Evolutionary conservation across 92 coral and sea anemone genomes (phyloP).

Genomic region (Anthopleura xanthogrammica): DNA sequence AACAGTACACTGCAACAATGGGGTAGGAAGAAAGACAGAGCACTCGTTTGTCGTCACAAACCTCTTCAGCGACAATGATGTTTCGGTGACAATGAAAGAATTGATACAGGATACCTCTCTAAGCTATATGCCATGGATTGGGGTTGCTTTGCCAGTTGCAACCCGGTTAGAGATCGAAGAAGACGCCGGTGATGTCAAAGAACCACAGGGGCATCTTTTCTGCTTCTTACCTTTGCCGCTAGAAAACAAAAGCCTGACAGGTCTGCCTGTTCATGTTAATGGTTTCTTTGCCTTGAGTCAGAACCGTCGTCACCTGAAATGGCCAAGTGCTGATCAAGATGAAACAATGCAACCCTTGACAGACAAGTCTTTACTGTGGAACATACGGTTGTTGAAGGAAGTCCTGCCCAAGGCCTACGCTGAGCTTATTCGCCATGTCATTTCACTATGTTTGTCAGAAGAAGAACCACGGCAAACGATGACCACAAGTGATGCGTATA

Average conservation of each 20-base stretch:
- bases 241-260: constrained; percentile 68
- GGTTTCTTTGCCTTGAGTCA: constrained; percentile 84
- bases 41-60: too few species aligned
- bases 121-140: too few species aligned
- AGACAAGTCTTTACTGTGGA: constrained; percentile 73
- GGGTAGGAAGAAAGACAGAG: too few species aligned
- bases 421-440: constrained; percentile 38
- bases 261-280: constrained; percentile 86
- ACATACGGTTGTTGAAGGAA: constrained; percentile 60
- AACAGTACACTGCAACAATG: too few species aligned
- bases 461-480: background rate
- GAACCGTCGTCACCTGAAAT: constrained; percentile 77
- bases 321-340: constrained; percentile 66
- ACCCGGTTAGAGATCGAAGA: too few species aligned
- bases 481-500: constrained; percentile 2
- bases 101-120: too few species aligned
- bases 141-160: too few species aligned
- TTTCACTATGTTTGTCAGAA: background rate
- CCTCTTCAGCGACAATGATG: too few species aligned
- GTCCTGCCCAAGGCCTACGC: constrained; percentile 66
- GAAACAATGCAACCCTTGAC: constrained; percentile 27
- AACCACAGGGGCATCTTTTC: constrained; percentile 66
- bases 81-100: too few species aligned
- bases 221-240: constrained; percentile 74
- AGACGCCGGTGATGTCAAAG: background rate